Evolutionary conservation across 2,113 vertebrate species (phyloP).

Genomic region (Aramus guarauna): DNA sequence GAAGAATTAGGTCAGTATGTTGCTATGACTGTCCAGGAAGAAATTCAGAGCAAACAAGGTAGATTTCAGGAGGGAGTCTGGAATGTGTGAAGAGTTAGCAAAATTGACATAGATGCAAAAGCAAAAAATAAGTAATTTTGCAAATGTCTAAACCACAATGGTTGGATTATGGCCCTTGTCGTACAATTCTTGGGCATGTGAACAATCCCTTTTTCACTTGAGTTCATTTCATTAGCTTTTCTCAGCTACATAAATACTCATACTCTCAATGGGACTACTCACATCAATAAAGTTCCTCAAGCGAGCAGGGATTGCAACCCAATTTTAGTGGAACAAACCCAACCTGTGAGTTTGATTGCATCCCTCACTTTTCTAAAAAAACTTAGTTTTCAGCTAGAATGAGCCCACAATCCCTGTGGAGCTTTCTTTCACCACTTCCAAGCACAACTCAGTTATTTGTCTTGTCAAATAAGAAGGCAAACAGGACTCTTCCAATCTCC

Average conservation of each 20-base stretch:
- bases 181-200: constrained; percentile 45
- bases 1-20: constrained; percentile 17
- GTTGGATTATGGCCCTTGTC: constrained; percentile 29
- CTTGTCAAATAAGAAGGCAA: constrained; percentile 6
- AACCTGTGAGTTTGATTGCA: constrained; percentile 43
- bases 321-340: constrained; percentile 46
- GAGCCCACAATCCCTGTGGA: constrained; percentile 13
- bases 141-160: constrained; percentile 52
- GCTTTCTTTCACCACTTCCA: constrained; percentile 7
- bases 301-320: constrained; percentile 12
- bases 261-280: constrained; percentile 49
- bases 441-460: constrained; percentile 18
- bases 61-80: constrained; percentile 40
- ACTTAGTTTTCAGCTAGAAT: neutral
- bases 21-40: constrained; percentile 38
- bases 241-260: constrained; percentile 61
- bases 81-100: constrained; percentile 52
- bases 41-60: constrained; percentile 39
- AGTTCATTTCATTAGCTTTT: constrained; percentile 57
- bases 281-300: constrained; percentile 47
- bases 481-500: neutral
- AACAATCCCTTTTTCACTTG: constrained; percentile 64
- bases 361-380: constrained; percentile 13
- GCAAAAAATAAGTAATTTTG: constrained; percentile 52
- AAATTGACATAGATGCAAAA: constrained; percentile 41